phyloP scores from a whole-genome alignment of 2,113 vertebrate species.

The Spea bombifrons region DNA sequence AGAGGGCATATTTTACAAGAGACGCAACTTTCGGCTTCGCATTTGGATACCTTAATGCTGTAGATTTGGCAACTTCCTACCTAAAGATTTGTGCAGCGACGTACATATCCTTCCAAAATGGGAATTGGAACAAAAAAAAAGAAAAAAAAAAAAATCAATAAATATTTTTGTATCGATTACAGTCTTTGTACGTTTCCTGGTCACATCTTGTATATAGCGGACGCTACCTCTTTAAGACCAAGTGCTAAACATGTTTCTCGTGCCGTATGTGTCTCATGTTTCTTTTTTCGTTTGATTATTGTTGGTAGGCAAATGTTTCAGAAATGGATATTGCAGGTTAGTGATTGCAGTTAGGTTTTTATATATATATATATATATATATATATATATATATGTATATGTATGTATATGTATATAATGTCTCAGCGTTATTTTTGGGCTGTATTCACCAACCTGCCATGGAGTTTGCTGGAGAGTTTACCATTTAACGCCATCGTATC shows the following conservation, averaged over 20 bases:
- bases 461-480: no score
- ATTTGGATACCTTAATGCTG: slow-evolving; percentile 27
- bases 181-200: slow-evolving; percentile 69
- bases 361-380: neutral
- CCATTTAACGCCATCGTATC: no score
- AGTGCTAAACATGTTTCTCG: slow-evolving; percentile 62
- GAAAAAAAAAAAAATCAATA: slow-evolving; percentile 10
- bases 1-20: slow-evolving; percentile 60
- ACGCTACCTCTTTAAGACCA: slow-evolving; percentile 71
- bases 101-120: slow-evolving; percentile 50
- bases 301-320: slow-evolving; percentile 35
- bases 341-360: slow-evolving; percentile 60
- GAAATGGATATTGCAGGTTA: slow-evolving; percentile 54
- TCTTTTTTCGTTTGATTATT: slow-evolving; percentile 43
- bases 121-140: neutral
- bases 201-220: slow-evolving; percentile 66
- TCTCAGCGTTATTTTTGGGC: no score
- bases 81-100: slow-evolving; percentile 53
- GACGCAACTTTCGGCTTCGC: neutral
- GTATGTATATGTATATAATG: no score
- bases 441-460: no score
- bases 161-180: slow-evolving; percentile 72
- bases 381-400: no score
- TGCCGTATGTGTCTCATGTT: slow-evolving; percentile 58
- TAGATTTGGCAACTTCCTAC: slow-evolving; percentile 51